These are phyloP conservation scores for Dendropsophus ebraccatus DNA, from an alignment of 2,113 vertebrate species.

Conservation along the genomic window DNA sequence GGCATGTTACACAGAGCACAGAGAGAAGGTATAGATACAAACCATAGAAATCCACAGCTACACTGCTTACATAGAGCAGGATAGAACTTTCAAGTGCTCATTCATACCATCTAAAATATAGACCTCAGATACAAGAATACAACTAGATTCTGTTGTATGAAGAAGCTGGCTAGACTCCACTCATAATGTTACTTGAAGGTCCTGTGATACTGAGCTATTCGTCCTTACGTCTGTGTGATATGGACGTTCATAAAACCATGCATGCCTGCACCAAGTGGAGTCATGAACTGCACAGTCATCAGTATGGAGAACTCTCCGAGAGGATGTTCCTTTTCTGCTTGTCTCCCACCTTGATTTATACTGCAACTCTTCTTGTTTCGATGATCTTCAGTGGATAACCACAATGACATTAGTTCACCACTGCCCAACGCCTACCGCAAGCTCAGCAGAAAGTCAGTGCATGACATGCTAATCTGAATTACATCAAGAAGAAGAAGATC, in stretches of 20 bases:
- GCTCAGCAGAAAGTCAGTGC: no score
- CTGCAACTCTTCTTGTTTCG: no score
- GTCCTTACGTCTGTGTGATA: no score
- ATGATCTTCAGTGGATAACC: no score
- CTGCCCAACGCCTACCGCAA: not conserved
- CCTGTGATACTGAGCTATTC: not conserved
- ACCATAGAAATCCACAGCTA: not conserved
- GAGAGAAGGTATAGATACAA: not conserved
- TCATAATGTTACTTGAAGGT: not conserved
- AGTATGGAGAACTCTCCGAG: not conserved
- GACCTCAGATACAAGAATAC: no score
- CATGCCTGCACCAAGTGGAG: not conserved
- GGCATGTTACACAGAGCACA: not conserved
- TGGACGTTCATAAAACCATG: not conserved
- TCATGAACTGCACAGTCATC: not conserved
- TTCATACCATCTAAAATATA: no score
- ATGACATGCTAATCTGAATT: not conserved
- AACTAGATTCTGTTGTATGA: no score
- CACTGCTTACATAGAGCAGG: no score
- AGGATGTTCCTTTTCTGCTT: not conserved
- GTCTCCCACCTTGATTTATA: no score
- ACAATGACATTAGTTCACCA: no score
- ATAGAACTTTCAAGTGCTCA: no score
- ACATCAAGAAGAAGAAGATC: no score
- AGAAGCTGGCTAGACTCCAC: not conserved